Evolutionary conservation across 2,888 invertebrate genomes (phyloP), one percentile per base, ranked within the genome.

Genomic region (Griposia aprilina): DNA sequence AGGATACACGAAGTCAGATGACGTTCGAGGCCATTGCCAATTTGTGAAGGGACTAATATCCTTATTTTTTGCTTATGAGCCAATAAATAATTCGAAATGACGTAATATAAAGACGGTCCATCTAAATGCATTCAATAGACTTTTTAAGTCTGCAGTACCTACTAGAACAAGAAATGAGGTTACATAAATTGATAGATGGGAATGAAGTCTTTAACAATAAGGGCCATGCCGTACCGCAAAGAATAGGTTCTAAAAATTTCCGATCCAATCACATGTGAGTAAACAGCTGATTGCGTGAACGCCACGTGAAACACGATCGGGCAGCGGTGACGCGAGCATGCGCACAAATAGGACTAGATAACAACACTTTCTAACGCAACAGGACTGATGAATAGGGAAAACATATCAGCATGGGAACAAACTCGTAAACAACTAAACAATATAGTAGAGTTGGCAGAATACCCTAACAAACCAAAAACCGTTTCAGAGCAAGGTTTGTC

Each of bases 1-100:
- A 91, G 89, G 94, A 92, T 92, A 91, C 92, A 92, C 89, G 92
- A 90, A 89, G 90, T 90, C 91, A 81, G 90, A 89, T 91, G 91
- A 91, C 92, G 92, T 91, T 91, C 91, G 93, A 94, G 94, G 95
- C 93, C 94, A 94, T 92, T 95, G 93, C 90, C 93, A 92, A 93
- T 91, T 92, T 90, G 87, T 87, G 81, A 90, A 84, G 83, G 84
- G 87, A 88, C 80, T 55, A 11, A 45, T 81, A 83, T 87, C 85
- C 82, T 68, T 70, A 71, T 72, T 74, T 81, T 83, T 80, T 77
- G 0, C 36, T 7, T 30, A 11, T 13, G 13, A 26, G 20, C 17
- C 11, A 52, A 41, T 69, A 50, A 36, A 50, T 23, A 50, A n/a
- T 30, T 36, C 10, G 7, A 62, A 70, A 36, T n/a, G n/a, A n/a